Base-by-base conservation (phyloP, 2,888 invertebrate genomes). In the Colletes collaris region DNA sequence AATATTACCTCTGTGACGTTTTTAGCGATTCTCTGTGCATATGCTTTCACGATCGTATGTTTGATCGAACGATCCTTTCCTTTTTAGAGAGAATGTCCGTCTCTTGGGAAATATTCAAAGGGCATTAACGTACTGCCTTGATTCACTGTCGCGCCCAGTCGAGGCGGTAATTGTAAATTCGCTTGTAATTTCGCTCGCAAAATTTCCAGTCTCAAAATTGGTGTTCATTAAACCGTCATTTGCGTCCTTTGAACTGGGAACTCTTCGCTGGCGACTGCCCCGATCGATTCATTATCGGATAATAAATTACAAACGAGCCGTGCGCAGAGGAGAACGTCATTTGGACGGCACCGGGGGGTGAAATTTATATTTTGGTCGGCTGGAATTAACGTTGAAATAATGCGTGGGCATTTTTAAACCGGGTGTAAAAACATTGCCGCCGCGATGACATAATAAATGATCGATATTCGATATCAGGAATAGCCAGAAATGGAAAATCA, bases 141-240 rank as follows among this genome's bases (percentile, higher is more conserved):
- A 53, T 37, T 10, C 44, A 3, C 44, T 46, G 44, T 46, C 13
- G 50, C 35, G 70, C 5, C 13, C n/a, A 50, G 70, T 58, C 58
- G 44, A 19, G 19, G 5, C 19, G 49, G 27, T 56, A 75, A 75
- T 66, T 40, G 66, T 44, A 49, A 66, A 55, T 62, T 73, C 56
- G 44, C 27, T 65, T 50, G 66, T 13, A 53, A 64, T 74, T 74
- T 74, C 44, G 44, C 11, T 13, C 6, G 44, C 10, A 4, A 37
- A 63, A 63, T 35, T 68, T 64, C 6, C 35, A 64, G 62, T 49
- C 59, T 67, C 53, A 49, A 68, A 75, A 77, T 77, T 67, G 75
- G 16, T 46, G 56, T 67, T 76, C 66, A 49, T 76, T 74, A 68
- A 74, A 75, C 40, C 77, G 75, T 55, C 68, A 64, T 77, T 77